Evolutionary conservation across 2,797 vertebrate genomes (phyloP), one percentile per base, ranked within the genome.

Genomic region (Bufotes viridis): DNA sequence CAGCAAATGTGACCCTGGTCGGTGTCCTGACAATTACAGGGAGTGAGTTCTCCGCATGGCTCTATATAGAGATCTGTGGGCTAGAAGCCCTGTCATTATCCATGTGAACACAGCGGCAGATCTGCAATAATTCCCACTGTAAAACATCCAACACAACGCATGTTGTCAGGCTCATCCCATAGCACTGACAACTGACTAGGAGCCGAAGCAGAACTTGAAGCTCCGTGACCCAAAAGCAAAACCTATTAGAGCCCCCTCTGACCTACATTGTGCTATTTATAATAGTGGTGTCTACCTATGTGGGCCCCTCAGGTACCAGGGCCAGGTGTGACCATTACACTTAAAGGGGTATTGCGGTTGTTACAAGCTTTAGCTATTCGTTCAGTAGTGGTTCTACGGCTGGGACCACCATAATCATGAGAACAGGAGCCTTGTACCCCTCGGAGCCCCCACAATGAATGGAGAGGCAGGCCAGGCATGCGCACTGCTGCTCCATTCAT

Each of bases 11-110:
- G 88, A n/a, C n/a, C 34, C 11, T 10, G 15, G 24, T 7, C 18
- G 53, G 5, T 34, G 78, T 58, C 42, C 65, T 34, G 53, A 69
- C 80, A 87, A 89, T 89, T 89, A 89, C 49, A 51, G 88, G 61
- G 70, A 5, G n/a, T 20, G 55, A 24, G 22, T 34, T 69, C n/a
- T 29, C 78, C 67, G 26, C 67, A 12, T 61, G 8, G 24, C 18
- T 78, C 88, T 89, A 82, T 78, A 86, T 82, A 82, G 70, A 78
- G 34, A 49, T 14, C 20, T 13, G 26, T 55, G 34, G 87, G 34
- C 80, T 88, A n/a, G 29, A 51, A 7, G 24, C 22, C 82, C 49
- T 88, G 72, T 88, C 42, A 88, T 88, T 88, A 88, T 67, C 24
- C 63, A n/a, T 75, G 18, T 80, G 34, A 61, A 72, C 22, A 51